phyloP scores from a whole-genome alignment of 2,113 vertebrate species.

The Phylloscopus trochiloides region DNA sequence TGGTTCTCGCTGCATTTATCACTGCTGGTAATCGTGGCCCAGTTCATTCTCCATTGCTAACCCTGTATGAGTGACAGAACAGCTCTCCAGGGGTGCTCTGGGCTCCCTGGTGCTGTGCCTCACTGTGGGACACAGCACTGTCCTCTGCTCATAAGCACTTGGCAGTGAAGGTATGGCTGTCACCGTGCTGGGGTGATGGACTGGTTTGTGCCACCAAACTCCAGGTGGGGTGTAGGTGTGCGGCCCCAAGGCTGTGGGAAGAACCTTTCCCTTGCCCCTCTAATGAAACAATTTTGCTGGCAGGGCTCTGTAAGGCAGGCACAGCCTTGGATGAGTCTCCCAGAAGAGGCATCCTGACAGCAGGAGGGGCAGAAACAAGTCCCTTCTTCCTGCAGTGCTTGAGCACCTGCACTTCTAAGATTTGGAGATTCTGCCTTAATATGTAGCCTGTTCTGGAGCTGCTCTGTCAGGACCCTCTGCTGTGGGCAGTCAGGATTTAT shows the following conservation, averaged over 20 bases:
- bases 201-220: not conserved
- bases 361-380: not conserved
- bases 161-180: not conserved
- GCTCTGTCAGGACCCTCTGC: not conserved
- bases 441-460: not conserved
- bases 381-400: not conserved
- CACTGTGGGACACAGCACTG: not conserved
- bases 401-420: not conserved
- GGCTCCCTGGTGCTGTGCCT: not conserved
- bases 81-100: not conserved
- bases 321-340: not conserved
- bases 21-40: not conserved
- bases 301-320: not conserved
- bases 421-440: not conserved
- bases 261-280: not conserved
- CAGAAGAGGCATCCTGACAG: not conserved
- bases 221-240: not conserved
- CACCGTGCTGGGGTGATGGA: not conserved
- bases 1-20: not conserved
- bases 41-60: not conserved
- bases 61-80: not conserved
- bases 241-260: not conserved
- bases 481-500: not conserved
- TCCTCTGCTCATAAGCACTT: not conserved
- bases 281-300: not conserved